Conservation (phyloP, 2,113 vertebrate genomes). For the Tachuris rubrigastra region DNA sequence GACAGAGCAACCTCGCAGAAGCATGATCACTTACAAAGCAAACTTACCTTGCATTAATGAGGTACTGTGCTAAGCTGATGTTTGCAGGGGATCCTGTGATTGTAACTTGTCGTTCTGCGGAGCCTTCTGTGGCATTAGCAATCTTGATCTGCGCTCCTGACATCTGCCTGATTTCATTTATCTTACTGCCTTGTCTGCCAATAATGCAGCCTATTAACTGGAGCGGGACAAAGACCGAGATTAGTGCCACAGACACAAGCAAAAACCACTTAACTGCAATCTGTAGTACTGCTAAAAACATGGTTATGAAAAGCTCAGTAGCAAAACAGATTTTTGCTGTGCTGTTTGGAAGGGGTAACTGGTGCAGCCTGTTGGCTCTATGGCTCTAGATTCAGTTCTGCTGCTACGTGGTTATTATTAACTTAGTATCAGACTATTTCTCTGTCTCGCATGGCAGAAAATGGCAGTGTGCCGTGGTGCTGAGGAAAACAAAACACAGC, state of each 20-base stretch:
- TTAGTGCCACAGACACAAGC: conserved; percentile 59
- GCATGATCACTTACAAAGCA: conserved; percentile 39
- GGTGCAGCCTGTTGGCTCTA: not conserved
- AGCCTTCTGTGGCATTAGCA: conserved; percentile 91
- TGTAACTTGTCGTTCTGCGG: conserved; percentile 90
- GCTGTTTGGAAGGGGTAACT: not conserved
- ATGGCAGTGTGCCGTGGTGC: fast-evolving
- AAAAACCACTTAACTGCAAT: conserved; percentile 33
- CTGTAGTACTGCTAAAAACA: not conserved
- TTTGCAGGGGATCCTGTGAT: conserved; percentile 92
- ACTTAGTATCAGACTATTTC: not conserved
- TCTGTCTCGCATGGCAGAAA: not conserved
- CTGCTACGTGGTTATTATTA: not conserved
- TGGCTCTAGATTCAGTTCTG: not conserved
- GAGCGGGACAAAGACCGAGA: conserved; percentile 57
- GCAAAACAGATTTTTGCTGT: conserved; percentile 20
- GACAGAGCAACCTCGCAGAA: conserved; percentile 25
- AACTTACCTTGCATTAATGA: conserved; percentile 93
- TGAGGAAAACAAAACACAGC: not conserved
- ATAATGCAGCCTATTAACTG: conserved; percentile 97
- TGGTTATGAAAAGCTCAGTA: not conserved
- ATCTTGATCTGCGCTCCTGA: conserved; percentile 97
- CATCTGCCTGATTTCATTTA: conserved; percentile 97
- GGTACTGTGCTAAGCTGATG: conserved; percentile 94
- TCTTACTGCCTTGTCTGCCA: conserved; percentile 96